Evolutionary conservation across 2,797 vertebrate species (phyloP), one percentile per base, ranked within the genome.

Genomic region (Fratercula arctica): DNA sequence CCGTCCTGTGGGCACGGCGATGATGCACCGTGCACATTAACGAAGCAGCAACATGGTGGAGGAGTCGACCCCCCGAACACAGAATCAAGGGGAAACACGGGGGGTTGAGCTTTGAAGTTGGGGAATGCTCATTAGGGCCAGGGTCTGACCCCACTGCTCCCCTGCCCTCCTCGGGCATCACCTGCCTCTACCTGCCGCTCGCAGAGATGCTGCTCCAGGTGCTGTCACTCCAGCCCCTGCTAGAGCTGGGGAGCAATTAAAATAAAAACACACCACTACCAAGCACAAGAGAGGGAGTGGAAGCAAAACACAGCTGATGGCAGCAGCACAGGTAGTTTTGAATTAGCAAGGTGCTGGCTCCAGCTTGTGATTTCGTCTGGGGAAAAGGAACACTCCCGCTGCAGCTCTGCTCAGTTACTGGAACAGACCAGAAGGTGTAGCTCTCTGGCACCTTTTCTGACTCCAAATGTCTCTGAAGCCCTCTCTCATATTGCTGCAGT

Each of bases 371-470:
- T 77, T 87, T 67, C 1, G 0, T 33, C 64, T 9, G 35, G 61
- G 46, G 33, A 33, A 51, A 46, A 13, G 0, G 41, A 79, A 10
- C 8, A 2, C 45, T 79, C 35, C 54, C 0, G 4, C 54, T 9
- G 87, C 82, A 91, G 82, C 63, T 37, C 68, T 4, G 85, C 82
- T 96, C 90, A 85, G 33, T 89, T 94, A 57, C 96, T 67, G 60
- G 57, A 68, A 90, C 41, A 74, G 68, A 70, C 95, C 86, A 93
- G 95, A 85, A 96, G 95, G 83, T 92, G 96, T 93, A 95, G 95
- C 95, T 96, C 95, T 94, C 91, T 57, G 81, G 86, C 88, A 91
- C 93, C 82, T 92, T 89, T 80, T 95, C 78, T 88, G 64, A 57
- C 89, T 97, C 83, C 80, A n/a, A 43, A 45, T 37, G 63, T n/a